Percentiles rank a stretch among this genome's conserved stretches.
These are phyloP conservation scores for Oreortyx pictus DNA, from an alignment of 2,797 vertebrate genomes.

Conservation along the genomic window DNA sequence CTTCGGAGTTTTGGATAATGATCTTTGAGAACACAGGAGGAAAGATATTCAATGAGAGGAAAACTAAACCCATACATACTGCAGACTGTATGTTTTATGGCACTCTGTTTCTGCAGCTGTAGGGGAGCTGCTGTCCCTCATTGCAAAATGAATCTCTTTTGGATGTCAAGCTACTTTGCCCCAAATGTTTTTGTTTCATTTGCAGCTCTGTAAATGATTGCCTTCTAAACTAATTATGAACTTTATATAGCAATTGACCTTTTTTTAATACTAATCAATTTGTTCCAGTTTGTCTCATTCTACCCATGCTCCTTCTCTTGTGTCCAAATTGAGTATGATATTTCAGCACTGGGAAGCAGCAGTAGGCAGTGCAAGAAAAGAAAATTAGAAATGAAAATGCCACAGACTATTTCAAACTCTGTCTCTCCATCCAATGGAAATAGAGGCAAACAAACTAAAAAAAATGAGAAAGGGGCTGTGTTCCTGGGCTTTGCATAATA, in stretches of 20 bases:
- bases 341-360: background rate
- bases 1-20: background rate
- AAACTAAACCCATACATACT: background rate
- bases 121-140: background rate
- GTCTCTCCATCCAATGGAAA: background rate
- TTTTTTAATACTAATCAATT: background rate
- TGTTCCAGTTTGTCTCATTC: background rate
- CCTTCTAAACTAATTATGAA: background rate
- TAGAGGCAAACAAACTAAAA: background rate
- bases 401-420: background rate
- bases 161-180: background rate
- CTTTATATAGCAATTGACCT: background rate
- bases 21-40: background rate
- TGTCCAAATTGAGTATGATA: background rate
- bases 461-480: background rate
- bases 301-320: background rate
- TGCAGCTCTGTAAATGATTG: background rate
- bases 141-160: background rate
- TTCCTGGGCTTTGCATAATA: background rate
- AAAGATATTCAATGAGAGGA: background rate
- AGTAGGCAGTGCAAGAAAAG: background rate
- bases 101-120: background rate
- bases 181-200: background rate
- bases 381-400: background rate
- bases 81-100: background rate